phyloP scores from a whole-genome alignment of 2,888 invertebrate species.

The Agonopterix heracliana region DNA sequence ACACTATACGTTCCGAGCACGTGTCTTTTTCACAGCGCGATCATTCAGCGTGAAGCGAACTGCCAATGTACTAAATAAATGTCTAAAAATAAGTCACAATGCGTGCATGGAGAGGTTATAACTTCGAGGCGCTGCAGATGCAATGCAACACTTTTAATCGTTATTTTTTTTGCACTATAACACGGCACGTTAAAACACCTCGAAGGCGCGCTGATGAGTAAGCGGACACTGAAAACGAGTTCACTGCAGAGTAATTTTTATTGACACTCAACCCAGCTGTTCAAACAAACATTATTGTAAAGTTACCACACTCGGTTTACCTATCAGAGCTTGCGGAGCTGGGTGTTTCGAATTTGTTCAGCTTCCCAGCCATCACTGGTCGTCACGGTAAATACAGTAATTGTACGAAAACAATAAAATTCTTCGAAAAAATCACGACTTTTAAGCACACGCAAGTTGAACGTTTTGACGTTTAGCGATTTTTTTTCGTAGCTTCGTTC shows the following conservation, averaged over 20 bases:
- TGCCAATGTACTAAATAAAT: slow-evolving; percentile 64
- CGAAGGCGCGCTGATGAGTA: slow-evolving; percentile 37
- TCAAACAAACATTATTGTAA: slow-evolving; percentile 59
- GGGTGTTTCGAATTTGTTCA: slow-evolving; percentile 86
- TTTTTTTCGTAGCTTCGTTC: slow-evolving; percentile 22
- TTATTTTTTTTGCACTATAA: slow-evolving; percentile 30
- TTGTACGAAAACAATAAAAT: slow-evolving; percentile 23
- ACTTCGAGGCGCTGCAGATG: slow-evolving; percentile 27
- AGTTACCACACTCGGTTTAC: slow-evolving; percentile 74
- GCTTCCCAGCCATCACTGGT: slow-evolving; percentile 66
- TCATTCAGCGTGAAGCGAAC: slow-evolving; percentile 45
- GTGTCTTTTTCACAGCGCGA: slow-evolving; percentile 45
- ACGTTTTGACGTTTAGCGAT: slow-evolving; percentile 25
- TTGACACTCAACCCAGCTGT: slow-evolving; percentile 60
- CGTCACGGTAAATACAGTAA: slow-evolving; percentile 24
- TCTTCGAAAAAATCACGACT: slow-evolving; percentile 35
- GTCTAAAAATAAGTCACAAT: slow-evolving; percentile 71
- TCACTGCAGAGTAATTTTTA: slow-evolving; percentile 41
- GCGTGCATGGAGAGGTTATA: slow-evolving; percentile 61
- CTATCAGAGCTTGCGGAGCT: slow-evolving; percentile 95
- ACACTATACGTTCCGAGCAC: slow-evolving; percentile 43
- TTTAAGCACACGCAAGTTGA: slow-evolving; percentile 44
- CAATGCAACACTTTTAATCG: slow-evolving; percentile 24
- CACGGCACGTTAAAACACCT: slow-evolving; percentile 40
- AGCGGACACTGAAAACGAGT: slow-evolving; percentile 43